Evolutionary conservation across 2,113 vertebrate genomes (phyloP).

Genomic region (Paraplagusia blochii): DNA sequence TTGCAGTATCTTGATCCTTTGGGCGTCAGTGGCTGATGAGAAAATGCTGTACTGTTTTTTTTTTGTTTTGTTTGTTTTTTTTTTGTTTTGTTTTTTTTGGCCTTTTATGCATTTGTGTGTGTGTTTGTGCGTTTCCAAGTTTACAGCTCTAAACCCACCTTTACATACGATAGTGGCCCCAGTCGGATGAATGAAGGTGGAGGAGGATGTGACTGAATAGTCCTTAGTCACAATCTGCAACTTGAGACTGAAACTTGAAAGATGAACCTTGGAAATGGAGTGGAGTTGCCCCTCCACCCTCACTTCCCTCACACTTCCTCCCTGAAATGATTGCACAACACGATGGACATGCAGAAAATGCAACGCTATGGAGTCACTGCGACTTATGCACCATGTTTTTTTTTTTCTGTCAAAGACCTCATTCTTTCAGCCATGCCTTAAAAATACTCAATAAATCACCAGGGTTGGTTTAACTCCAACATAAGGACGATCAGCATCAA

Average conservation of each 20-base stretch:
- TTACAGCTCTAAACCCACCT: slow-evolving; percentile 28
- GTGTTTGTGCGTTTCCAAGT: slow-evolving; percentile 34
- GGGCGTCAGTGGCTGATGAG: slow-evolving; percentile 24
- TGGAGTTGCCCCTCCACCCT: slow-evolving; percentile 1
- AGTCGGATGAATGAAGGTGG: slow-evolving; percentile 10
- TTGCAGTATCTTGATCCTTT: slow-evolving; percentile 26
- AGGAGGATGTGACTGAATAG: slow-evolving; percentile 23
- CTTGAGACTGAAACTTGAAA: slow-evolving; percentile 14
- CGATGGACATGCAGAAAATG: slow-evolving; percentile 43
- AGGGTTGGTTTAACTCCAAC: slow-evolving; percentile 30
- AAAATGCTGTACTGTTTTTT: too few relatives aligned
- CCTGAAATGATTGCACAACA: slow-evolving; percentile 43
- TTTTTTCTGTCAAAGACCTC: slow-evolving; percentile 26
- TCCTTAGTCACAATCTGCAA: slow-evolving; percentile 24
- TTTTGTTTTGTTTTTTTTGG: background rate
- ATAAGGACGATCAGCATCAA: slow-evolving; percentile 32
- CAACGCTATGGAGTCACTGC: slow-evolving; percentile 47
- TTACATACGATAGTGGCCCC: slow-evolving; percentile 7
- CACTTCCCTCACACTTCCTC: slow-evolving; percentile 28
- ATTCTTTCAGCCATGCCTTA: slow-evolving; percentile 67
- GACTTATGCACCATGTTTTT: slow-evolving; percentile 41
- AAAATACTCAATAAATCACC: slow-evolving; percentile 24
- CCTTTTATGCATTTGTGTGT: slow-evolving; percentile 25
- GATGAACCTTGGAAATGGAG: slow-evolving; percentile 26
- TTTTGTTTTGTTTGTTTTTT: too few relatives aligned